Conservation (phyloP, 2,888 invertebrate species). For the Eucera pruinosa region DNA sequence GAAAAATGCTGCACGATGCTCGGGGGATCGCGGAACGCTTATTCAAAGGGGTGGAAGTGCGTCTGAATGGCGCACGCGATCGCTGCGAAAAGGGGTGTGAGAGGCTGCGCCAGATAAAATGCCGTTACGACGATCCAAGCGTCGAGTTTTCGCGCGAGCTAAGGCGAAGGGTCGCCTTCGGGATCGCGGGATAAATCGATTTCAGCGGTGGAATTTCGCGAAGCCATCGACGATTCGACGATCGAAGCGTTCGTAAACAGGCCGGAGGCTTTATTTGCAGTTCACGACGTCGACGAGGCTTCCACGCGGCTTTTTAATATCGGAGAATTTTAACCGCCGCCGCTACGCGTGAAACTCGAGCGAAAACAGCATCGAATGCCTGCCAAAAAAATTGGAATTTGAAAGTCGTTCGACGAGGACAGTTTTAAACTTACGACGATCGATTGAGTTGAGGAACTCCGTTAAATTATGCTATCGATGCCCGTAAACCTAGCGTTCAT, state of each 20-base stretch:
- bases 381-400: neutral
- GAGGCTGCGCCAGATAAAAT: slow-evolving; percentile 30
- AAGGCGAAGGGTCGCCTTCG: too few species aligned
- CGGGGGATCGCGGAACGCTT: slow-evolving; percentile 37
- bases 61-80: slow-evolving; percentile 28
- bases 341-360: too few species aligned
- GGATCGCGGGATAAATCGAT: slow-evolving; percentile 37
- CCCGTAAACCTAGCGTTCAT: too few species aligned
- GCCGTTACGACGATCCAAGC: slow-evolving; percentile 41
- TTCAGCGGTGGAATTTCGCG: slow-evolving; percentile 17
- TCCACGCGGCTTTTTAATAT: neutral
- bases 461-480: too few species aligned
- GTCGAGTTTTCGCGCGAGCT: too few species aligned
- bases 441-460: too few species aligned
- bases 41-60: slow-evolving; percentile 33
- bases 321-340: slow-evolving; percentile 5
- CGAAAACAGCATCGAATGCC: too few species aligned
- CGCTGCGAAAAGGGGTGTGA: too few species aligned
- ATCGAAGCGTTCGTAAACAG: slow-evolving; percentile 25
- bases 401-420: too few species aligned
- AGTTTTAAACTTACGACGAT: too few species aligned
- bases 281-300: neutral
- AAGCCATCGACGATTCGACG: slow-evolving; percentile 12
- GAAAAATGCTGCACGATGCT: slow-evolving; percentile 56
- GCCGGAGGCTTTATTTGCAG: neutral